These are phyloP conservation scores for Mycteria americana DNA, from an alignment of 2,797 vertebrate genomes.

Conservation along the genomic window DNA sequence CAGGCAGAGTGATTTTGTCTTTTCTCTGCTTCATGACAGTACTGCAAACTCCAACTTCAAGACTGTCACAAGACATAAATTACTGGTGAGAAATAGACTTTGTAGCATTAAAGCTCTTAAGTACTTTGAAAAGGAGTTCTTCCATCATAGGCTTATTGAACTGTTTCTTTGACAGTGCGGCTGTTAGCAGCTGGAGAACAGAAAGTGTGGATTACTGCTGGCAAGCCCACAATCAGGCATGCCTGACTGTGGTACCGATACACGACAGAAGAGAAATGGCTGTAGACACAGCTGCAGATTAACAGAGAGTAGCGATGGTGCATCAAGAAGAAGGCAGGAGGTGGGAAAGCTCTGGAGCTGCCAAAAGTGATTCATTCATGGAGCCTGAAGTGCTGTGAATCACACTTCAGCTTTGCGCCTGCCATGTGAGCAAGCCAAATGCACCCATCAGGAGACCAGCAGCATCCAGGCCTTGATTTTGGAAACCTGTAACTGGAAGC, in stretches of 20 bases:
- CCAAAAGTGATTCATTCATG: constrained; percentile 10
- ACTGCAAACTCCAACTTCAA: constrained; percentile 40
- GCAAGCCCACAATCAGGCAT: background rate
- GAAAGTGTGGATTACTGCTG: background rate
- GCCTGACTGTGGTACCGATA: background rate
- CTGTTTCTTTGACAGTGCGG: background rate
- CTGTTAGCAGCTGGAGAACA: background rate
- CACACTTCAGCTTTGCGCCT: background rate
- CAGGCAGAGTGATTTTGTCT: background rate
- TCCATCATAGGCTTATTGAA: background rate
- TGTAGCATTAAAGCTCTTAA: constrained; percentile 47
- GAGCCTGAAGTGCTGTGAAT: constrained; percentile 10
- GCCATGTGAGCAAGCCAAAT: background rate
- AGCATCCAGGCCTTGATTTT: background rate
- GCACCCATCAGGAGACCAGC: background rate
- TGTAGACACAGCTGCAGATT: background rate
- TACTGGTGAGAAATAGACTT: constrained; percentile 53
- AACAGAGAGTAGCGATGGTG: background rate
- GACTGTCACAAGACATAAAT: constrained; percentile 61
- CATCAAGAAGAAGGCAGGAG: background rate
- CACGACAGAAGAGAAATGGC: background rate
- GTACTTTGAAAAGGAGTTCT: constrained; percentile 52
- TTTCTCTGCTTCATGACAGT: background rate
- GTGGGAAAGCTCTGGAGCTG: background rate
- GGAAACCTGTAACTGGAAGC: background rate